Base-by-base conservation (phyloP, 2,797 vertebrate species). In the Hoplostethus atlanticus region DNA sequence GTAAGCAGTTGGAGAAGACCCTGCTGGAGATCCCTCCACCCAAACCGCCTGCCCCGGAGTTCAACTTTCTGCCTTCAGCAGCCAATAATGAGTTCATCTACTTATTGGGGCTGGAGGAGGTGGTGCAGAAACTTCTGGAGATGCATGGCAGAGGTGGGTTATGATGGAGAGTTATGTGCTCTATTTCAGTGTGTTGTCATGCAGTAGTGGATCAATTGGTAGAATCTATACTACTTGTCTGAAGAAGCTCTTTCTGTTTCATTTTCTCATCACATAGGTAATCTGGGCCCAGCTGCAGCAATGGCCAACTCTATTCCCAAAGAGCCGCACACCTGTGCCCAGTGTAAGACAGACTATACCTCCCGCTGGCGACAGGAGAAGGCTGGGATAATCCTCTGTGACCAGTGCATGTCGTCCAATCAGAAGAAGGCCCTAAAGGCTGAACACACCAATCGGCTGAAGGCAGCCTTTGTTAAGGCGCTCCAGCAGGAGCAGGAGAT, bases 81-180 rank as follows among this genome's bases (percentile, higher is more conserved):
- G 98, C 98, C 76, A 99, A 99, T 79, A 99, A 99, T 5, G 98
- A 99, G 88, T 99, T 99, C 77, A 99, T 99, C 88, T 99, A 99
- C 93, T 87, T 99, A 86, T 95, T 99, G 6, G 98, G 98, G 0
- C 91, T 99, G 85, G 98, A 99, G 80, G 98, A 99, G 85, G 98
- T 99, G 64, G 98, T 99, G 72, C 98, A 99, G 86, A 99, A 98
- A 79, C 93, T 99, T 80, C 93, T 99, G 66, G 98, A 99, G 85
- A 96, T 96, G 31, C 96, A 99, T 71, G 97, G 97, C 95, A 92
- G 95, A 92, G 94, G 94, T 95, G 36, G 4, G 93, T 85, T 28
- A 28, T 28, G 1, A 28, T 1, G 28, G 28, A 17, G 1, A 60
- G 48, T 5, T 34, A 76, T 40, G 2, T 0, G 2, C 21, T 38